Percentiles rank a stretch among this genome's conserved stretches.
phyloP scores from a whole-genome alignment of 1,140 invertebrate species.

The Lycorma delicatula region DNA sequence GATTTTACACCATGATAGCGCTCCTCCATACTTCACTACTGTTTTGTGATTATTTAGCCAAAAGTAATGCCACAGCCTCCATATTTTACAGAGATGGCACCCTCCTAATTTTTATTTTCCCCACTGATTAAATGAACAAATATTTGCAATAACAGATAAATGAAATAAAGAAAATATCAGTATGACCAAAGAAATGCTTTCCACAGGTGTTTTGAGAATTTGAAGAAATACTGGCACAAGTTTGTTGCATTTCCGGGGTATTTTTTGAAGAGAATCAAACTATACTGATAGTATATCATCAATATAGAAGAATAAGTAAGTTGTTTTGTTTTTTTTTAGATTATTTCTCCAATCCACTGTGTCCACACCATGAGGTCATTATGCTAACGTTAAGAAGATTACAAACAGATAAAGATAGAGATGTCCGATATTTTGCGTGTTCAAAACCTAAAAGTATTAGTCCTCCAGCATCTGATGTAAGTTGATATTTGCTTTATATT shows the following conservation, averaged over 20 bases:
- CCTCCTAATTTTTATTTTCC: too few relatives aligned
- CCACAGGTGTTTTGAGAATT: background rate
- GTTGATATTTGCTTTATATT: too few relatives aligned
- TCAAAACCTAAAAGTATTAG: too few relatives aligned
- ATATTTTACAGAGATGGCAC: too few relatives aligned
- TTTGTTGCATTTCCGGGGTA: background rate
- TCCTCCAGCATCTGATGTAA: too few relatives aligned
- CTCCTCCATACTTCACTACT: background rate
- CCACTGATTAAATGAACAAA: too few relatives aligned
- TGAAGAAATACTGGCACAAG: background rate
- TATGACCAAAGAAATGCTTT: background rate
- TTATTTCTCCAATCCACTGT: constrained; percentile 24
- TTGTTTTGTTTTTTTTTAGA: constrained; percentile 19
- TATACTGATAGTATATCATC: background rate
- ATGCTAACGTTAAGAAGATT: constrained; percentile 26
- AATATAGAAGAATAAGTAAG: constrained; percentile 2
- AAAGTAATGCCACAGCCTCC: too few relatives aligned
- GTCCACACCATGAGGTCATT: constrained; percentile 28
- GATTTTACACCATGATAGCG: background rate
- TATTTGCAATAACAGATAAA: too few relatives aligned
- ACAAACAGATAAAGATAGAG: constrained; percentile 28
- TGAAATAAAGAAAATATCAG: background rate
- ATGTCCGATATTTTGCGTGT: constrained; percentile 32
- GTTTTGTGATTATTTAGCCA: background rate
- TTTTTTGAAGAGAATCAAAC: background rate